Base-by-base conservation (phyloP, 2,888 invertebrate genomes). In the Dicyrtomina minuta region DNA sequence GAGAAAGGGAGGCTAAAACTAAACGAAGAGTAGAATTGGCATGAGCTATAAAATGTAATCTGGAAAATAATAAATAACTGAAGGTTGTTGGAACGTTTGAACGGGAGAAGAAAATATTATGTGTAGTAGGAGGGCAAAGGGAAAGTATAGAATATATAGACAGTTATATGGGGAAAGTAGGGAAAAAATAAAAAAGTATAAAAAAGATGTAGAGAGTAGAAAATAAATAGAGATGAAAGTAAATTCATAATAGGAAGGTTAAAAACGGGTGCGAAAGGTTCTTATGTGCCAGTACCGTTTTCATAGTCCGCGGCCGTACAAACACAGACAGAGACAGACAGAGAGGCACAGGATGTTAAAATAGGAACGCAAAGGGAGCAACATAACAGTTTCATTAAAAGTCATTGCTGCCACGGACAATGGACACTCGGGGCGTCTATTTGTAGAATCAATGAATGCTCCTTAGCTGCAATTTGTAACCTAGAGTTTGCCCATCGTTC, bases 401-500 rank as follows among this genome's bases (percentile, higher is more conserved):
- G 65, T 65, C 65, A 65, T 65, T 65, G 65, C 64, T 65, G 41
- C 55, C 55, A 55, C 53, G 65, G 65, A 65, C 65, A 53, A 55
- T 56, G 65, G 65, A 65, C 65, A 65, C 26, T 46, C 2, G 17
- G 65, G 55, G 65, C 44, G 55, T 65, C 65, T 56, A 65, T 65
- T 65, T 65, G 43, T 43, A 65, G 55, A 65, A 65, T 65, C 65
- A 65, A 65, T 65, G 65, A 65, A 65, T 65, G 65, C 55, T 65
- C 39, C 65, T 65, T 65, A 55, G 56, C 65, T 56, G 43, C 56
- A 65, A 65, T 65, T 65, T 65, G 65, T 65, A 65, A 65, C 65
- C 65, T 43, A 55, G 64, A 64, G 49, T 46, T 58, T 51, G 41
- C 64, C 49, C 64, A 39, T 33, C 27, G 24, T 27, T 15, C 56